Evolutionary conservation across 92 coral and sea anemone species (phyloP), one percentile per base, ranked within the genome.

Genomic region (Porites cylindrica): DNA sequence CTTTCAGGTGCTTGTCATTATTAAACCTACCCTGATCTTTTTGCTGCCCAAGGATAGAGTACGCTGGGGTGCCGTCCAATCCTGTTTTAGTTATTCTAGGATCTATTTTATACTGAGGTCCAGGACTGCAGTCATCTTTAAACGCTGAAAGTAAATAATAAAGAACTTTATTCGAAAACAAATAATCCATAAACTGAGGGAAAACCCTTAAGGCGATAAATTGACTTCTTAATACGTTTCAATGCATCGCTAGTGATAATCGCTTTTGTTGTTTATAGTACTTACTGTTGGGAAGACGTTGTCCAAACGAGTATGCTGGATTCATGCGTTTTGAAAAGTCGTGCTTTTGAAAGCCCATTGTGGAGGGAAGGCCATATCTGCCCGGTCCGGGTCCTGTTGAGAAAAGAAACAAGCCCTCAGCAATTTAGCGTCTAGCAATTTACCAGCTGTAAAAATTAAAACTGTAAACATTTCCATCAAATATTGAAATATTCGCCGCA

Each of bases 71-170:
- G 3, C 99, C 99, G 85, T 97, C 99, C 66, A 88, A 86, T 4
- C 99, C 99, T 9, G 52, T 51, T 56, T 93, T 84, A 1, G 99
- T 97, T 61, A 95, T 88, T 0, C 66, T 24, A 14, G 99, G 92
- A 17, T 97, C 92, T 43, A 97, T 92, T 38, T 69, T 77, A 79
- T 95, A 95, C 8, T 93, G 93, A 1, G 99, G 99, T n/a, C 99
- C 99, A 10, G 99, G 99, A 29, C 99, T 97, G 90, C 98, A 95
- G 78, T 97, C 99, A 75, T 94, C 92, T 80, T 91, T 96, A 54
- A 97, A 97, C 97, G 94, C 99, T 97, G 75, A 63, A 82, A 66
- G 19, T 0, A 5, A 43, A 82, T 17, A 13, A 74, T 66, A 85
- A 73, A 51, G 11, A 52, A 21, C 80, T 43, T 21, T 7, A 82